Conservation (phyloP, 2,888 invertebrate species). For the Papilio elwesi region DNA sequence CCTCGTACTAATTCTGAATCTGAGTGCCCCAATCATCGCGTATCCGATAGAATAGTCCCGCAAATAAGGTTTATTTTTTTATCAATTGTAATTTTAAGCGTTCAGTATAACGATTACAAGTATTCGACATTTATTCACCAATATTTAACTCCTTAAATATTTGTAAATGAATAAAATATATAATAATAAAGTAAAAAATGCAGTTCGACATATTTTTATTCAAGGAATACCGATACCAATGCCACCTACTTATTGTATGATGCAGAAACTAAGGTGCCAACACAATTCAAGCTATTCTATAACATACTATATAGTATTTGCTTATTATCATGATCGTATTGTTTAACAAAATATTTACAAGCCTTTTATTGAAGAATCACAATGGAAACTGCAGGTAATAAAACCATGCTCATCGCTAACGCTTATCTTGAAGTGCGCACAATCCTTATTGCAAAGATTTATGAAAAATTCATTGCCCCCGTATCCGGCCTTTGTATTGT, state of each 20-base stretch:
- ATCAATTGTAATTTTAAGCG: neutral
- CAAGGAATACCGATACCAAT: neutral
- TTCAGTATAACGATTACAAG: neutral
- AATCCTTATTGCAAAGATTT: constrained; percentile 40
- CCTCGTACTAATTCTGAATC: too few species aligned
- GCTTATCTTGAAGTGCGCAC: neutral
- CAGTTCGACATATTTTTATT: neutral
- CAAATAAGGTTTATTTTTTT: too few species aligned
- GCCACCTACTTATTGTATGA: constrained; percentile 8
- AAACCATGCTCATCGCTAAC: neutral
- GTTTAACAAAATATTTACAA: neutral
- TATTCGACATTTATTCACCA: neutral
- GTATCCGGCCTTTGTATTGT: constrained; percentile 50
- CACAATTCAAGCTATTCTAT: neutral
- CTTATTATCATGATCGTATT: neutral
- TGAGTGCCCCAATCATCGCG: too few species aligned
- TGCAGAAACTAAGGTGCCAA: neutral
- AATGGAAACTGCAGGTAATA: neutral
- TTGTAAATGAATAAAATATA: neutral
- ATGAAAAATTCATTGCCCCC: constrained; percentile 49
- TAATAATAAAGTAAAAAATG: neutral
- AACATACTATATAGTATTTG: neutral
- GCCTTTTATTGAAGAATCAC: constrained; percentile 14
- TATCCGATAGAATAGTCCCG: too few species aligned
- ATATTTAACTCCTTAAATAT: neutral